Base-by-base conservation (phyloP, 2,888 invertebrate species). In the Raillietiella orientalis region DNA sequence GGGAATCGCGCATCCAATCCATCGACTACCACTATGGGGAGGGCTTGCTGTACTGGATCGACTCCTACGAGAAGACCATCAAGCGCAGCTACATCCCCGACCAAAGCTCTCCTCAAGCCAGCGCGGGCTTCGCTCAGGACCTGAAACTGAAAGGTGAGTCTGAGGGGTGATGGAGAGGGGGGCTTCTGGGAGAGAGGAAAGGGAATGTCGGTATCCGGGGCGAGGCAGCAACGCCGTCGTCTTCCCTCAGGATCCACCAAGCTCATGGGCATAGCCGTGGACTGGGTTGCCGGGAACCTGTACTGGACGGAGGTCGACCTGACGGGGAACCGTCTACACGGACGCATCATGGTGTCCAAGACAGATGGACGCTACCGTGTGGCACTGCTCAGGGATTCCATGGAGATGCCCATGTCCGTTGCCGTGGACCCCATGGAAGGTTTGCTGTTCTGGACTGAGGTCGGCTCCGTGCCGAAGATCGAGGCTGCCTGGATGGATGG, bases 401-500 rank as follows among this genome's bases (percentile, higher is more conserved):
- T 87, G 11, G 77, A 77, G 38, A 60, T 64, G 36, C 93, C 93
- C 1, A 70, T 75, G 0, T 69, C 84, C 0, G 51, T 96, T 12
- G 84, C 62, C 0, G 58, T 87, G 0, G 79, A 87, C 50, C 48
- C 55, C 11, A 38, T 44, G 21, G 34, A 41, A 23, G 55, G 50
- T 22, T 11, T n/a, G 19, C n/a, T 90, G 59, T 77, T 71, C 48
- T 96, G 90, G 84, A 62, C 82, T 0, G 87, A 93, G 44, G 67
- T 72, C 1, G 82, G 87, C 4, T 63, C 66, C 1, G 63, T 64
- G 3, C 75, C 82, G 0, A 90, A 84, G 47, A 82, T 96, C 32
- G 90, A 90, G 44, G 61, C 66, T 3, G 62, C 82, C 2, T 90
- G 87, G 79, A 77, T 93, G 82, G 90, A 87, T 41, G 93, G 93